A percentile compares a stretch with the other conserved stretches of the same genome.
Evolutionary conservation across 2,797 vertebrate species (phyloP).

Genomic region (Enteromius afrohamiltoni): DNA sequence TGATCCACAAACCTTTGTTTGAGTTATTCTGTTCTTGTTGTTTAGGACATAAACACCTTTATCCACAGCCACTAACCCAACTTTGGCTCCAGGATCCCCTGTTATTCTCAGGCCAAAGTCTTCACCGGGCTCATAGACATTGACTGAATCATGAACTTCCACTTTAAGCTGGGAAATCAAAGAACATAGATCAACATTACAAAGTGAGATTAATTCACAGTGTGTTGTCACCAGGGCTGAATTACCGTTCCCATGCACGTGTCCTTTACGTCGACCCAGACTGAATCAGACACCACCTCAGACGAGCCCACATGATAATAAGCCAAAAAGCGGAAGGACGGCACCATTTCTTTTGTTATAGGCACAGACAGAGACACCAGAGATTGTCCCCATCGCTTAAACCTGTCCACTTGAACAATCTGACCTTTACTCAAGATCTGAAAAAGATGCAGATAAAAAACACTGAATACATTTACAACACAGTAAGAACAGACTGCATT

Average conservation of each 20-base stretch:
- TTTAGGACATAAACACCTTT: conserved; percentile 79
- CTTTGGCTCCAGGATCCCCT: conserved; percentile 71
- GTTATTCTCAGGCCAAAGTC: conserved; percentile 69
- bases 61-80: conserved; percentile 82
- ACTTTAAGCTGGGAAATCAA: background rate
- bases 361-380: conserved; percentile 69
- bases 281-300: conserved; percentile 79
- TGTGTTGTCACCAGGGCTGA: background rate
- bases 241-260: conserved; percentile 80
- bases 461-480: background rate
- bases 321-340: conserved; percentile 82
- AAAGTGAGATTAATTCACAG: background rate
- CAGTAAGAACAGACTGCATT: background rate
- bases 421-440: conserved; percentile 72
- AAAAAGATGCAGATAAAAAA: background rate
- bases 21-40: conserved; percentile 76
- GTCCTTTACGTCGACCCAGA: conserved; percentile 83
- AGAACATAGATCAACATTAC: background rate
- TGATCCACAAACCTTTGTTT: conserved; percentile 69
- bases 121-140: conserved; percentile 51
- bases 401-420: conserved; percentile 64
- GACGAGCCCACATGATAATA: conserved; percentile 69
- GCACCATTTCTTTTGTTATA: conserved; percentile 72
- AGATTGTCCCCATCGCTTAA: conserved; percentile 58
- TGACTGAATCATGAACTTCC: conserved; percentile 17